Evolutionary conservation across 1,140 invertebrate species (phyloP), one percentile per base, ranked within the genome.

Genomic region (Polypedilum pembai): DNA sequence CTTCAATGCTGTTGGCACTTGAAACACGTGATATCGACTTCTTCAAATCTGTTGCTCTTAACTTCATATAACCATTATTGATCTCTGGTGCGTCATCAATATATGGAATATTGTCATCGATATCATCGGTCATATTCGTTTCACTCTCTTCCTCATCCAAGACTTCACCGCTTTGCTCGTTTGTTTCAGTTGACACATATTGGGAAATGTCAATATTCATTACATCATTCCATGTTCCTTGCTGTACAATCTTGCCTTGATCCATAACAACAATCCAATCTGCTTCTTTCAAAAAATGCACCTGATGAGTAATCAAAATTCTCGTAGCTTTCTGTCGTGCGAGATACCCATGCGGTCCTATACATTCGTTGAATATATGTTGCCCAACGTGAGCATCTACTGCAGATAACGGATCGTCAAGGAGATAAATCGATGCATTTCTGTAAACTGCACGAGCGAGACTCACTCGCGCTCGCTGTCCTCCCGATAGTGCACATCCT

Each of bases 281-380:
- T 0, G 89, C 91, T 66, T 87, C 84, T 77, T 88, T 86, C 0
- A 96, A 81, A 78, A 90, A 93, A 76, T 95, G 92, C 40, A 94
- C 80, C 78, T 95, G 93, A 85, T 95, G 93, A 3, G 93, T 95
- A 1, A 93, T 89, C 7, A 95, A 83, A 75, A 95, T 87, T 12
- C 90, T 83, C 0, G 91, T 92, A 76, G 90, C 91, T 76, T 84
- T 85, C 10, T 81, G 85, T 75, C 77, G 80, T 3, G 79, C 83
- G 56, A 91, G 80, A 76, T 86, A 85, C 3, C 87, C 85, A 7
- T 76, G 75, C 8, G 81, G 81, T 77, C 82, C 80, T 74, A 91
- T 87, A 56, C 89, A 89, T 75, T 87, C 84, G n/a, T 88, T 83
- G 76, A 90, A 91, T 2, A 91, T 80, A 79, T 90, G 87, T 73